Percentiles rank a stretch among this genome's conserved stretches.
phyloP scores from a whole-genome alignment of 2,113 vertebrate species.

The Plectropomus leopardus region DNA sequence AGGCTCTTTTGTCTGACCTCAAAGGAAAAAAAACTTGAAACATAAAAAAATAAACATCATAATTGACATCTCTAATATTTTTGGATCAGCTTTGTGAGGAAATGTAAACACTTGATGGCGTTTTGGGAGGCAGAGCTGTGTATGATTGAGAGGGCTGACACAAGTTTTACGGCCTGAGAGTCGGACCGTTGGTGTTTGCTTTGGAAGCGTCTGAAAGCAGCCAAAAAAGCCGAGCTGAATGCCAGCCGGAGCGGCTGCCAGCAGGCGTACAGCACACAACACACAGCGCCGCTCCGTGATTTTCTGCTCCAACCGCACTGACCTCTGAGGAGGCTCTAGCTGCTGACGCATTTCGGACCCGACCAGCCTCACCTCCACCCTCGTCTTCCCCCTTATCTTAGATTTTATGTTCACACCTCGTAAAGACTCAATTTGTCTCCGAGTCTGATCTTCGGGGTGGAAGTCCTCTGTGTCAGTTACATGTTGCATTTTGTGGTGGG shows the following conservation, averaged over 20 bases:
- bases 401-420: slow-evolving; percentile 60
- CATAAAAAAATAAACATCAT: neutral
- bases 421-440: slow-evolving; percentile 54
- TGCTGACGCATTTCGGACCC: slow-evolving; percentile 39
- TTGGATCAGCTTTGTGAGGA: neutral
- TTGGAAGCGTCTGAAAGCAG: slow-evolving; percentile 69
- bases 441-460: slow-evolving; percentile 2
- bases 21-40: neutral
- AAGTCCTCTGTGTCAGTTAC: slow-evolving; percentile 45
- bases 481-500: slow-evolving; percentile 19
- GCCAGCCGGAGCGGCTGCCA: slow-evolving; percentile 64
- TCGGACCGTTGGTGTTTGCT: slow-evolving; percentile 70
- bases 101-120: neutral
- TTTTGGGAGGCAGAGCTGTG: slow-evolving; percentile 15
- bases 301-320: slow-evolving; percentile 60
- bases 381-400: slow-evolving; percentile 4
- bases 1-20: neutral
- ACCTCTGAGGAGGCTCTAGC: slow-evolving; percentile 52
- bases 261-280: slow-evolving; percentile 58
- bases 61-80: neutral
- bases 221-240: slow-evolving; percentile 54
- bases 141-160: slow-evolving; percentile 51
- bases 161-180: slow-evolving; percentile 61
- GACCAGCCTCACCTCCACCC: neutral
- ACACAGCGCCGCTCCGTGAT: slow-evolving; percentile 34